A percentile compares a stretch with the other conserved stretches of the same genome.
These are phyloP conservation scores for Bombus affinis DNA, from an alignment of 1,140 invertebrate genomes.

Conservation along the genomic window DNA sequence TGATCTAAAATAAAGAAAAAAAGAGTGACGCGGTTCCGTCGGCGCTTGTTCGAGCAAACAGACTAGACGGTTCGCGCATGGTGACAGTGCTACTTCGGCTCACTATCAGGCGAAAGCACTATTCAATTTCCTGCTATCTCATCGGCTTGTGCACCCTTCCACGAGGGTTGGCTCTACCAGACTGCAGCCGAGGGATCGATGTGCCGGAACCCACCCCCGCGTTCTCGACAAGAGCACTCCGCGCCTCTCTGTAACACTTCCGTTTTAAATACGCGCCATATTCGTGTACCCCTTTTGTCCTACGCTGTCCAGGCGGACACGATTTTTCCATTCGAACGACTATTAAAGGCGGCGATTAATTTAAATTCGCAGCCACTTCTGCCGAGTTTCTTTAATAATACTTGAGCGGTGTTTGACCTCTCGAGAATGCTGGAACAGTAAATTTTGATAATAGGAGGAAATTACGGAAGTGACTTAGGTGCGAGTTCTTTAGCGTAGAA, in stretches of 20 bases:
- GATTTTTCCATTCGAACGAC: neutral
- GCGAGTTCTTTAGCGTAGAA: neutral
- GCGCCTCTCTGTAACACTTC: conserved; percentile 46
- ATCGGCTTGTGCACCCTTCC: conserved; percentile 43
- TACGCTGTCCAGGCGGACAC: no score
- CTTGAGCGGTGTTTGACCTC: neutral
- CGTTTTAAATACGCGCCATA: conserved; percentile 52
- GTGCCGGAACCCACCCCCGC: conserved; percentile 36
- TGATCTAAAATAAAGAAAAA: neutral
- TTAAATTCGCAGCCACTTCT: neutral
- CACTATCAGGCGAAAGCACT: conserved; percentile 53
- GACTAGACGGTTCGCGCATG: conserved; percentile 37
- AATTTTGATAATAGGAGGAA: no score
- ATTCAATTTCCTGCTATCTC: conserved; percentile 63
- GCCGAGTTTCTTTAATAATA: neutral
- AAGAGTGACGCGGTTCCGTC: neutral
- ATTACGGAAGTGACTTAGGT: no score
- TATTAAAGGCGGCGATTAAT: neutral
- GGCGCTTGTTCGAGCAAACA: conserved; percentile 45
- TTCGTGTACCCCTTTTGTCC: conserved; percentile 13
- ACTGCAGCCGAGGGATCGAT: conserved; percentile 50
- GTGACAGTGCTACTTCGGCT: conserved; percentile 44
- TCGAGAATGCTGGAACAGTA: no score
- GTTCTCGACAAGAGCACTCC: conserved; percentile 39
- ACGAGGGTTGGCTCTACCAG: conserved; percentile 31